phyloP scores from a whole-genome alignment of 2,888 invertebrate species.

The Aradus depressus region DNA sequence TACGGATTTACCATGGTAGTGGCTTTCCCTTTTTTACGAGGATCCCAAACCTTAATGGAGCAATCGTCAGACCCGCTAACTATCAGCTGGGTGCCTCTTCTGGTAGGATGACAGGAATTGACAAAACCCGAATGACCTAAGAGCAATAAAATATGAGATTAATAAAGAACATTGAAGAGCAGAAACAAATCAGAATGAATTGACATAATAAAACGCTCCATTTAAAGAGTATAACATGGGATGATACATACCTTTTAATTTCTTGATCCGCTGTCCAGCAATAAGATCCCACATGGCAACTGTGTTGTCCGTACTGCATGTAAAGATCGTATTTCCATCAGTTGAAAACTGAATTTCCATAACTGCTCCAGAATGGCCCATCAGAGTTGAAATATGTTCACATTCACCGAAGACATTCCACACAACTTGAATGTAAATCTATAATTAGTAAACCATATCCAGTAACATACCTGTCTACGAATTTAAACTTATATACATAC shows the following conservation, averaged over 20 bases:
- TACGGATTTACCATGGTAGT: conserved; percentile 56
- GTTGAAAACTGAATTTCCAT: conserved; percentile 85
- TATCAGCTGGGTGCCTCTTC: conserved; percentile 81
- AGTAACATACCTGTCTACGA: background rate
- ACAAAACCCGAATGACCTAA: conserved; percentile 47
- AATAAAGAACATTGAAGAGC: background rate
- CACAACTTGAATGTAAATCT: conserved; percentile 50
- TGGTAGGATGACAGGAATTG: conserved; percentile 49
- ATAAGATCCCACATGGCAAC: conserved; percentile 92
- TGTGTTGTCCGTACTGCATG: conserved; percentile 89
- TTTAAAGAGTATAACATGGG: background rate
- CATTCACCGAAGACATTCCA: conserved; percentile 98
- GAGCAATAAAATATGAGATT: conserved; percentile 4
- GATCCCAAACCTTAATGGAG: conserved; percentile 86
- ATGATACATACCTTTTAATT: conserved; percentile 59
- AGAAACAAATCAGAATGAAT: background rate
- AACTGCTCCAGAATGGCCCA: conserved; percentile 89
- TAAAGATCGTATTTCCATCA: conserved; percentile 72
- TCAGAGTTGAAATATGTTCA: conserved; percentile 87
- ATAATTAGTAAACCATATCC: background rate
- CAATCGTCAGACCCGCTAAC: conserved; percentile 94
- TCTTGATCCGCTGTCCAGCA: conserved; percentile 76
- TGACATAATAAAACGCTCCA: background rate
- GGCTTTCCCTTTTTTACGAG: conserved; percentile 69
- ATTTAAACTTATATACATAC: conserved; percentile 52